Percentiles rank a stretch among this genome's conserved stretches.
Conservation (phyloP, 1,140 invertebrate species). For the Ridgeia piscesae region DNA sequence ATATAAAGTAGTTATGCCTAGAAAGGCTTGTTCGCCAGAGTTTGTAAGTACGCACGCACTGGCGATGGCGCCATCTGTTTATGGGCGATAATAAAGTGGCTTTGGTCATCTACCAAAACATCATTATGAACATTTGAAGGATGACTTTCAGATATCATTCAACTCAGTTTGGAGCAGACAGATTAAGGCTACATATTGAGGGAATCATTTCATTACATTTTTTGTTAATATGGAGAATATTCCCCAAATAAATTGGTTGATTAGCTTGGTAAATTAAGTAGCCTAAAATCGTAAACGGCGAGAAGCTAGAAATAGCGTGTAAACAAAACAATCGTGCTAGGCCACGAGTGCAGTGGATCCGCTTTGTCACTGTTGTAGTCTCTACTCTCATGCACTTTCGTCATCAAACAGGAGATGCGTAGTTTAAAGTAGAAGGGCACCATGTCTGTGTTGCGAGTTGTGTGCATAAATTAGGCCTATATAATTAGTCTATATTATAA, state of each 20-base stretch:
- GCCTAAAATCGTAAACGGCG: neutral
- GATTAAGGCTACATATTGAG: neutral
- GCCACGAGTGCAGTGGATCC: neutral
- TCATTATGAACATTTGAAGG: neutral
- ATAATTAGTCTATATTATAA: neutral
- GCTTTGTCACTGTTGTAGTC: neutral
- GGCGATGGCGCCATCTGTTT: neutral
- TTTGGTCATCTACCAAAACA: neutral
- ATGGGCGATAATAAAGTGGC: neutral
- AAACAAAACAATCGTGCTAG: neutral
- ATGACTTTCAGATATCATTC: neutral
- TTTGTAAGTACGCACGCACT: neutral
- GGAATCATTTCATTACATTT: neutral
- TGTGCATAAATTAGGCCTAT: neutral
- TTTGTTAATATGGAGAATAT: neutral
- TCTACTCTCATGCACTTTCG: neutral
- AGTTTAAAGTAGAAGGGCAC: neutral
- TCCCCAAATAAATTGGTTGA: neutral
- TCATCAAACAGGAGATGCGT: neutral
- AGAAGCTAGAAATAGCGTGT: neutral
- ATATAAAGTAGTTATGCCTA: neutral
- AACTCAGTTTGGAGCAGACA: neutral
- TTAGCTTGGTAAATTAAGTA: neutral
- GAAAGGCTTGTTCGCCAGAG: neutral
- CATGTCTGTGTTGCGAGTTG: neutral